These are phyloP conservation scores for Gorsachius goisagi DNA, from an alignment of 2,113 vertebrate species.

Conservation along the genomic window DNA sequence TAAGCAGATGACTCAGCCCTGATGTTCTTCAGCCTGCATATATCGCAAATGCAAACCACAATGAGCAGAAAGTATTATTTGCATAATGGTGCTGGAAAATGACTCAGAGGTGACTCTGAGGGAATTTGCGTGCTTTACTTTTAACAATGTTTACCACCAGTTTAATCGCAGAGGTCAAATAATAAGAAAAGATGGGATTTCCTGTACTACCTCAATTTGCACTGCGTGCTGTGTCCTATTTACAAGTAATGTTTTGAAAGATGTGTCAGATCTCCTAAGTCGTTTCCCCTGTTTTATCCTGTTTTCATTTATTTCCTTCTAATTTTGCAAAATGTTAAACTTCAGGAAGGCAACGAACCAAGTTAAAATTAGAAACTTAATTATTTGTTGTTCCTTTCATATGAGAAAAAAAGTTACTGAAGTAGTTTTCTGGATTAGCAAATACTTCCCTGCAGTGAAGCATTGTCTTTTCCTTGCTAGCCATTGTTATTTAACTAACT, in stretches of 20 bases:
- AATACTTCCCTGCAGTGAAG: not conserved
- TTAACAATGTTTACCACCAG: not conserved
- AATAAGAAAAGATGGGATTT: not conserved
- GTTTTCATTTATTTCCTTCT: not conserved
- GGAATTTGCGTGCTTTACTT: not conserved
- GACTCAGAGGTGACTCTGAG: not conserved
- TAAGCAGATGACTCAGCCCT: conserved; percentile 41
- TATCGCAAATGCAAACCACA: not conserved
- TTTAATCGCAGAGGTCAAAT: not conserved
- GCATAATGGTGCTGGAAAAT: conserved; percentile 25
- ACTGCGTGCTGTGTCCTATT: not conserved
- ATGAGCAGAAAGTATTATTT: conserved; percentile 36
- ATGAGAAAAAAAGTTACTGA: not conserved
- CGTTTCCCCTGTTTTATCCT: not conserved
- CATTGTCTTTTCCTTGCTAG: not conserved
- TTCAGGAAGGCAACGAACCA: not conserved
- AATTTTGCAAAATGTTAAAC: not conserved
- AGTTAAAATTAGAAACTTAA: not conserved
- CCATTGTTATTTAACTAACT: not conserved
- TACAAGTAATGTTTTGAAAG: not conserved
- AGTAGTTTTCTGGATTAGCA: not conserved
- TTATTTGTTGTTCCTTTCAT: not conserved
- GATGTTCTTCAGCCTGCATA: not conserved
- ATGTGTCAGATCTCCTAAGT: not conserved
- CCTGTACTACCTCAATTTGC: not conserved